Evolutionary conservation across 2,113 vertebrate genomes (phyloP), one percentile per base, ranked within the genome.

Genomic region (Scartelaos histophorus): DNA sequence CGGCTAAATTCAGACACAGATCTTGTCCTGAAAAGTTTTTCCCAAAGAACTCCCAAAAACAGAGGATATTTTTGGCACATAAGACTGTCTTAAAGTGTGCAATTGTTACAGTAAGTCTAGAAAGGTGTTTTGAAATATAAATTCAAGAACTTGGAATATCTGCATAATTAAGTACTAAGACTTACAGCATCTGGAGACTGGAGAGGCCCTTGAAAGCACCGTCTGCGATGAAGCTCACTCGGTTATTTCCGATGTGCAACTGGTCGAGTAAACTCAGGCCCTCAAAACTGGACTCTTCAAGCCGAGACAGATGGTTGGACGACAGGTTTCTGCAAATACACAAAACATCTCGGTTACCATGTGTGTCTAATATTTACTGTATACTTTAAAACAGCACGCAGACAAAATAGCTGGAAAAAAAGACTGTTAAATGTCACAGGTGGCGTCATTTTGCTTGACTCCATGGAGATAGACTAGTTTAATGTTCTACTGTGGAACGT

Each of bases 221-320:
- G 79, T 98, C 97, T 0, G 96, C 96, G 56, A 99, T 97, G 86
- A 98, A 97, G 92, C 94, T 98, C 68, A 99, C 92, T 66, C 90
- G 94, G 92, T 99, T 98, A 92, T 96, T 94, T 29, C 96, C 96
- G 3, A 97, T 87, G 80, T 94, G 92, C 57, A 99, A 94, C 73
- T 94, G 92, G 58, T 95, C 92, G 71, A 99, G 91, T 58, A 96
- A 76, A 1, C 91, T 95, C 78, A 99, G 95, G 74, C 96, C 96
- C 22, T 94, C 75, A 21, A 99, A 99, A 87, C 95, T 98, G 56
- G 95, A 97, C 71, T 98, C 97, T 57, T 98, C 97, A 84, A 99
- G 92, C 61, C 96, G 92, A 4, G 94, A 90, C 87, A 99, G 91
- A 34, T 95, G 95, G 91, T 98, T 98, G 85, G 93, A 96, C 4